These are phyloP conservation scores for Folsomia candida DNA, from an alignment of 2,888 invertebrate genomes.

Conservation along the genomic window DNA sequence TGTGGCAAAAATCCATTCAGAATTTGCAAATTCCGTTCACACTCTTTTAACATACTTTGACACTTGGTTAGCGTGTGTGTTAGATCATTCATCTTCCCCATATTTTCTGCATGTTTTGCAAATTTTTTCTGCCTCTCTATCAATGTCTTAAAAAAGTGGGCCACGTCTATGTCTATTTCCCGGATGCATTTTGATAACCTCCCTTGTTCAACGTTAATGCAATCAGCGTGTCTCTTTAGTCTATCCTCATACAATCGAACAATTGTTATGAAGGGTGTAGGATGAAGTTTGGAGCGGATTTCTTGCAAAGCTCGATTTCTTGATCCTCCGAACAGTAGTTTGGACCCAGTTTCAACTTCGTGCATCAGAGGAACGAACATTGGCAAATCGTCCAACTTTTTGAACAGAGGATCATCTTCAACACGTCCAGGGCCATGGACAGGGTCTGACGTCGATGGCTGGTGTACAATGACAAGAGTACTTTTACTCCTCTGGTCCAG, in stretches of 20 bases:
- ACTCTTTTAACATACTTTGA: constrained; percentile 76
- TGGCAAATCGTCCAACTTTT: constrained; percentile 38
- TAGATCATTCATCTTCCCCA: constrained; percentile 77
- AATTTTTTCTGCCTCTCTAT: constrained; percentile 79
- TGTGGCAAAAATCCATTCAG: constrained; percentile 78
- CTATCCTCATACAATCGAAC: constrained; percentile 36
- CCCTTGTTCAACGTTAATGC: constrained; percentile 26
- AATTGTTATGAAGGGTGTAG: constrained; percentile 32
- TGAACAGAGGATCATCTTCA: constrained; percentile 31
- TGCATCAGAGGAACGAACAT: constrained; percentile 40
- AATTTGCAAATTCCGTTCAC: constrained; percentile 77
- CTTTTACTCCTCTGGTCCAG: constrained; percentile 21
- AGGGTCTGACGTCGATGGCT: neutral
- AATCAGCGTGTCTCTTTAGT: constrained; percentile 29
- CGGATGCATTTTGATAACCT: constrained; percentile 24
- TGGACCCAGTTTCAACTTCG: constrained; percentile 31
- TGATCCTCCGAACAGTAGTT: constrained; percentile 29
- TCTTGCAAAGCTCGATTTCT: constrained; percentile 28
- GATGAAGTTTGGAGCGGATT: constrained; percentile 22
- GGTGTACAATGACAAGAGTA: constrained; percentile 39
- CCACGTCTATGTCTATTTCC: constrained; percentile 66
- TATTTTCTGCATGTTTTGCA: constrained; percentile 78
- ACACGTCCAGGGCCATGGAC: constrained; percentile 7
- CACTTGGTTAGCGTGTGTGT: constrained; percentile 77
- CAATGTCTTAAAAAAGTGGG: constrained; percentile 66